Percentiles rank a stretch among this genome's conserved stretches.
These are phyloP conservation scores for Trichonephila inaurata DNA, from an alignment of 1,140 invertebrate genomes.

Conservation along the genomic window DNA sequence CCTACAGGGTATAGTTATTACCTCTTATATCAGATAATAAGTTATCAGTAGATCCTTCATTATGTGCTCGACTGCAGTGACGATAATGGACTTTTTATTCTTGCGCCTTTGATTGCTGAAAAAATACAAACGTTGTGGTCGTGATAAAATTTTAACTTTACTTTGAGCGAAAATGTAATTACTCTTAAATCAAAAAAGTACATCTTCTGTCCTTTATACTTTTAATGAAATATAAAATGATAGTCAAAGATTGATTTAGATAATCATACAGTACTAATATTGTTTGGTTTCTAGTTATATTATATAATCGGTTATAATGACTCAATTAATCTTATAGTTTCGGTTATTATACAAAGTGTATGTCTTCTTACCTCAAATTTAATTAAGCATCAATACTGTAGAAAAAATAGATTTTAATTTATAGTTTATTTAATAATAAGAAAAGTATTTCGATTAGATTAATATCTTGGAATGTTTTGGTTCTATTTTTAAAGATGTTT, in stretches of 20 bases:
- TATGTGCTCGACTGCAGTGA: neutral
- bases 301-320: neutral
- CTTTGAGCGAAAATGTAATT: neutral
- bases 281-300: neutral
- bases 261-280: neutral
- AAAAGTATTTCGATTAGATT: too few species aligned
- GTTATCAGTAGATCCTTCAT: conserved; percentile 22
- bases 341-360: neutral
- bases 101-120: neutral
- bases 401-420: neutral
- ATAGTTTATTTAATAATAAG: neutral
- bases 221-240: neutral
- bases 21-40: conserved; percentile 38
- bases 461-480: too few species aligned
- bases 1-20: conserved; percentile 18
- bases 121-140: neutral
- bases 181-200: neutral
- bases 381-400: neutral
- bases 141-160: conserved; percentile 10
- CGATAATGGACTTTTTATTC: neutral
- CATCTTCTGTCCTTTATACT: neutral
- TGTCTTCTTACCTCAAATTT: neutral
- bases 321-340: neutral
- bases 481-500: too few species aligned
- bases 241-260: neutral